Evolutionary conservation across 2,113 vertebrate species (phyloP).

Genomic region (Alectura lathami): DNA sequence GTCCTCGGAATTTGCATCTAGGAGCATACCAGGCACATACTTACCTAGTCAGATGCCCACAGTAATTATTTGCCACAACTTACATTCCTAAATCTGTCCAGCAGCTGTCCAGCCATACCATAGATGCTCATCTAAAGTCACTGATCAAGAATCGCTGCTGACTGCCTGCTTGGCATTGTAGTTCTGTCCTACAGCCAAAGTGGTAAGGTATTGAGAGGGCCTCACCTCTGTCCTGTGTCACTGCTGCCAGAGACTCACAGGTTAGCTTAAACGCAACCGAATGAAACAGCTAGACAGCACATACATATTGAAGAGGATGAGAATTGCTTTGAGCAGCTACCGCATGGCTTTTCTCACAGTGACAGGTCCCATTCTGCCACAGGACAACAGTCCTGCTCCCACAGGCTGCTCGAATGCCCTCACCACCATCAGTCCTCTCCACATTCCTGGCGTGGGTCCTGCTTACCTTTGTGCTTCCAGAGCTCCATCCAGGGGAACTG

Average conservation of each 20-base stretch:
- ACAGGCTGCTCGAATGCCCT: fast-evolving
- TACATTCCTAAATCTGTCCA: background rate
- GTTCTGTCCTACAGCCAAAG: background rate
- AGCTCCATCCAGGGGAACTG: background rate
- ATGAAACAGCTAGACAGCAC: background rate
- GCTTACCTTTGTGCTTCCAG: background rate
- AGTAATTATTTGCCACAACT: background rate
- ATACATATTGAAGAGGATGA: fast-evolving
- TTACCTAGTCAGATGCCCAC: background rate
- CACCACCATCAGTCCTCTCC: background rate
- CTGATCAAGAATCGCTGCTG: fast-evolving
- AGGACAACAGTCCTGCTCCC: fast-evolving
- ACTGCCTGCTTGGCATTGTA: fast-evolving
- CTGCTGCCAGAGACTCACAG: background rate
- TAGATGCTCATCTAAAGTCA: fast-evolving
- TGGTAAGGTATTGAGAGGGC: fast-evolving
- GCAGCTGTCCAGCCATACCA: background rate
- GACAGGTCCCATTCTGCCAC: background rate
- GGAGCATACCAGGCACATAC: fast-evolving
- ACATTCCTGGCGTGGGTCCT: background rate
- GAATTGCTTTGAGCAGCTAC: background rate
- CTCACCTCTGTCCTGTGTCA: fast-evolving
- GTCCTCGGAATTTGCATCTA: background rate
- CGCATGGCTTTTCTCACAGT: background rate
- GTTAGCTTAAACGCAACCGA: background rate